Percentiles rank a stretch among this genome's conserved stretches.
These are phyloP conservation scores for Eulemur macaco DNA, from an alignment of 2,113 vertebrate genomes.

Conservation along the genomic window DNA sequence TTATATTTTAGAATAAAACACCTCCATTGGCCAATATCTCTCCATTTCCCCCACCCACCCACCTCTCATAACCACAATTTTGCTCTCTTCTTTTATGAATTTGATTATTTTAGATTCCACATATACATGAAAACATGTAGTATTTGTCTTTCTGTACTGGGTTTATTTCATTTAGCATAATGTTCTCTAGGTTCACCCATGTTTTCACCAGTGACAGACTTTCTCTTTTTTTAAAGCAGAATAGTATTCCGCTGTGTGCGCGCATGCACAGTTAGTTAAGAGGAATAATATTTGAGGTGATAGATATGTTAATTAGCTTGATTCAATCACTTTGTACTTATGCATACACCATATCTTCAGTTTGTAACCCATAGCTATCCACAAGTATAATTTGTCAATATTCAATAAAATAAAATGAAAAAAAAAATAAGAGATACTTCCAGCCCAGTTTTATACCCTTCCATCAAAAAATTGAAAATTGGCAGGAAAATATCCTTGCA, in stretches of 20 bases:
- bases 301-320: not conserved
- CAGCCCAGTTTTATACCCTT: not conserved
- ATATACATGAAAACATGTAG: not conserved
- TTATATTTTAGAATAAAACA: not conserved
- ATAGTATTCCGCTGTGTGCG: not conserved
- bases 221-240: not conserved
- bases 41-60: not conserved
- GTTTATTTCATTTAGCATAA: not conserved
- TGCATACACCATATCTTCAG: not conserved
- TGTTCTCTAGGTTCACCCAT: not conserved
- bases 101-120: not conserved
- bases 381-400: not conserved
- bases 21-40: not conserved
- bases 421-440: not conserved
- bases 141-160: too few species aligned
- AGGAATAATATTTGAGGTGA: not conserved
- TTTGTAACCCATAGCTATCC: not conserved
- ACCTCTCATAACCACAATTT: too few species aligned
- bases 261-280: not conserved
- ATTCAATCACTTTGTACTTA: not conserved
- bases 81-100: not conserved
- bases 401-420: not conserved
- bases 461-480: not conserved
- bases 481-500: not conserved
- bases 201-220: not conserved